phyloP scores from a whole-genome alignment of 2,888 invertebrate species.

The Idaea biselata region DNA sequence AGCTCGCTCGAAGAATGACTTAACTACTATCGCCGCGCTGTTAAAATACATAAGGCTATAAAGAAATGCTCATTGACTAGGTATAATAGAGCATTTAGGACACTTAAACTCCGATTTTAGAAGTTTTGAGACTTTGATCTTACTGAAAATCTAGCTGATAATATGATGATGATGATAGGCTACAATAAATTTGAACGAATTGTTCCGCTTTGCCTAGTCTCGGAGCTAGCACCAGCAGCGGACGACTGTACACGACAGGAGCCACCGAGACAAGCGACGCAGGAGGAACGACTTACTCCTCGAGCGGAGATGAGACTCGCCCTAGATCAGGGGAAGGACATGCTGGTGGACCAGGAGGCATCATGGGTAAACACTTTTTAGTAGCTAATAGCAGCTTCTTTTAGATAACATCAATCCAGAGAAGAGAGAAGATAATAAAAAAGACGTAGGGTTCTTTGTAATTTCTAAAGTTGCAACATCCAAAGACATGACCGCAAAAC shows the following conservation, averaged over 20 bases:
- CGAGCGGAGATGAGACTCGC: conserved; percentile 85
- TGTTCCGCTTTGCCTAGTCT: conserved; percentile 40
- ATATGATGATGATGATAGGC: no score
- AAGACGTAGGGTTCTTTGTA: no score
- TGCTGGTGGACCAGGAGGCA: conserved; percentile 76
- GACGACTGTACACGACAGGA: conserved; percentile 52
- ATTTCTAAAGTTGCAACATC: neutral
- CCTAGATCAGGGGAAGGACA: conserved; percentile 77
- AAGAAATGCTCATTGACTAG: no score
- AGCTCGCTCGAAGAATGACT: no score
- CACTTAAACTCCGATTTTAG: no score
- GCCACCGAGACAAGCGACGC: conserved; percentile 55
- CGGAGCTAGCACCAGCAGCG: conserved; percentile 64
- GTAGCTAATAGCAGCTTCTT: neutral
- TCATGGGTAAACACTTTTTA: conserved; percentile 50
- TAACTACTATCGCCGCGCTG: no score
- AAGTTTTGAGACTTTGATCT: no score
- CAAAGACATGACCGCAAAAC: neutral
- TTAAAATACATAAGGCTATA: no score
- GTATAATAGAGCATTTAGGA: no score
- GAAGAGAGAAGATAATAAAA: neutral
- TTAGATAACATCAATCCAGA: neutral
- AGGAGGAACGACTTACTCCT: conserved; percentile 80
- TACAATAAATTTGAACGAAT: no score
- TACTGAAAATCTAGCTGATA: no score